Base-by-base conservation (phyloP, 2,888 invertebrate species). In the Tenthredo scrophulariae region DNA sequence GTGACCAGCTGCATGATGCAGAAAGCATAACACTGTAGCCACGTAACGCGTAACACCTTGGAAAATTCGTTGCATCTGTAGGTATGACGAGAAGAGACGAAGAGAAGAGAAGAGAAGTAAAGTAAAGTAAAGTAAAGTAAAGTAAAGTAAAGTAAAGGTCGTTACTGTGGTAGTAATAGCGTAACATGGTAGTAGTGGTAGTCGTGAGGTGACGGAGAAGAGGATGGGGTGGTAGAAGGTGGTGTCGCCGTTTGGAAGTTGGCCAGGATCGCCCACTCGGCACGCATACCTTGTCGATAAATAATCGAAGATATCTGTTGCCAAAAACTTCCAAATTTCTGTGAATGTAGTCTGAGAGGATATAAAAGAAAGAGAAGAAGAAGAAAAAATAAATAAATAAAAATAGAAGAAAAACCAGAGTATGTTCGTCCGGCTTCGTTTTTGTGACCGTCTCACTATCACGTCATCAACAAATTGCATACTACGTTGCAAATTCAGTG, bases 281-380 rank as follows among this genome's bases (percentile, higher is more conserved):
- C 88, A 89, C 90, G 90, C 92, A 92, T 92, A 92, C 92, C 93
- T 89, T 92, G 88, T 90, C 91, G 92, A 93, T 93, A 92, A 93
- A 93, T 93, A 93, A 93, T 93, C 92, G 90, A 92, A 91, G 87
- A 83, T 86, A 75, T 75, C 54, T 58, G 72, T 85, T 88, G 87
- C 90, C 89, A 89, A 89, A 87, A 88, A 79, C 86, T 79, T 50
- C 43, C 67, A 83, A 83, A 70, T 83, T 83, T 67, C 83, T 33
- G 83, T 83, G 83, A 67, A 83, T 70, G 65, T 83, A 83, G 83
- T 70, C 46, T 54, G 54, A 54, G 54, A 54, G 83, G 9, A 29
- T 62, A 13, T 62, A 26, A 62, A 26, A 62, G 22, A 62, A 10
- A 62, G 22, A 62, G 22, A 26, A 26, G 10, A 15, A 15, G 67